Conservation (phyloP, 2,797 vertebrate species). For the Rousettus madagascariensis region DNA sequence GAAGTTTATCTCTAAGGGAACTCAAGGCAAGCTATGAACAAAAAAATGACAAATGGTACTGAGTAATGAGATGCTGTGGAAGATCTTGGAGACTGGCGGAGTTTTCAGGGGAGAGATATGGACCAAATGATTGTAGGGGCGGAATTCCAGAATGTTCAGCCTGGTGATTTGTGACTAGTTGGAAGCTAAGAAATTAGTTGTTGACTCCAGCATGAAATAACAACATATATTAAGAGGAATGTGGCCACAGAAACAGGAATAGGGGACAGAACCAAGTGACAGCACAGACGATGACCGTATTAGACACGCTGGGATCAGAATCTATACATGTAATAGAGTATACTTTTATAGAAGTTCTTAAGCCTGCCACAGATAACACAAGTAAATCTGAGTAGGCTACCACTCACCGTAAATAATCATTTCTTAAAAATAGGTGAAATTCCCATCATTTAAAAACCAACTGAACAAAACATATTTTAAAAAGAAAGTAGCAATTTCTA, state of each 20-base stretch:
- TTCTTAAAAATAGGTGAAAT: conserved; percentile 32
- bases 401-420: background rate
- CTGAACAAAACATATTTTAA: conserved; percentile 39
- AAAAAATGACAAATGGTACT: conserved; percentile 53
- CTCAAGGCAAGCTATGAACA: conserved; percentile 42
- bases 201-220: conserved; percentile 40
- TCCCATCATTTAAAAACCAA: conserved; percentile 56
- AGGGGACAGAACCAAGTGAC: conserved; percentile 15
- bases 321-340: background rate
- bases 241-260: conserved; percentile 9
- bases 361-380: conserved; percentile 19
- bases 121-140: conserved; percentile 28
- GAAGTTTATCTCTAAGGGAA: conserved; percentile 10
- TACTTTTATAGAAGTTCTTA: background rate
- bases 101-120: conserved; percentile 16
- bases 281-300: background rate
- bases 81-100: background rate
- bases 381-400: conserved; percentile 34
- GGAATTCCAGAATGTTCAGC: conserved; percentile 37
- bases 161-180: background rate
- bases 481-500: conserved; percentile 53
- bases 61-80: conserved; percentile 31
- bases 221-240: conserved; percentile 7
- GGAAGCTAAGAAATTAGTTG: conserved; percentile 36
- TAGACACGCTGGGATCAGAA: background rate